A percentile compares a stretch with the other conserved stretches of the same genome.
phyloP scores from a whole-genome alignment of 2,113 vertebrate species.

The Eublepharis macularius region DNA sequence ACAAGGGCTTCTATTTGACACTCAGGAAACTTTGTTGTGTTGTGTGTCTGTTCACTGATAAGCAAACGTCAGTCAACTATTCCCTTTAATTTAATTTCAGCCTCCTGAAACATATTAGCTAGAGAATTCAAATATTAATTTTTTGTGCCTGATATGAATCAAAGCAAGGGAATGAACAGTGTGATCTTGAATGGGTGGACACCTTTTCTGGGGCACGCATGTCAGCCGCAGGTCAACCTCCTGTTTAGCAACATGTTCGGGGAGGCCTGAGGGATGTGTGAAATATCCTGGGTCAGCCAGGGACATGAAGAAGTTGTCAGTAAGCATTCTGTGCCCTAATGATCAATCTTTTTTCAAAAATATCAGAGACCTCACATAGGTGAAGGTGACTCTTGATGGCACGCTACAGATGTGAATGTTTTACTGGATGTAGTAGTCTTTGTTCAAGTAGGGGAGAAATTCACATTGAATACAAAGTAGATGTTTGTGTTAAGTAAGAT shows the following conservation, averaged over 20 bases:
- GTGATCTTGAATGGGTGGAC: neutral
- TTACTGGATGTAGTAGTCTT: neutral
- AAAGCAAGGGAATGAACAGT: neutral
- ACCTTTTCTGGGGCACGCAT: neutral
- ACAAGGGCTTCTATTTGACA: neutral
- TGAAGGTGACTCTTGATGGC: neutral
- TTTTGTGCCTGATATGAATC: neutral
- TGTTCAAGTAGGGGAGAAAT: neutral
- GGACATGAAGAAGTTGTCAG: neutral
- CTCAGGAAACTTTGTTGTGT: neutral
- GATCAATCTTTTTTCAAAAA: neutral
- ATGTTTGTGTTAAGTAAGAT: neutral
- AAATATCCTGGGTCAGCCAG: neutral
- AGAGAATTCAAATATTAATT: neutral
- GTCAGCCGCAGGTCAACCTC: neutral
- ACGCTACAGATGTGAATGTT: too few relatives aligned
- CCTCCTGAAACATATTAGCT: neutral
- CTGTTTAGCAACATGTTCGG: neutral
- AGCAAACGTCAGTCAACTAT: neutral
- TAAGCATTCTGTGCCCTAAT: neutral
- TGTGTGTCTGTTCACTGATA: neutral
- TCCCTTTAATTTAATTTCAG: neutral
- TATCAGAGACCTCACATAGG: neutral
- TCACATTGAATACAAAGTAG: neutral
- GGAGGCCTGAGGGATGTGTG: neutral